Evolutionary conservation across 30 jellyfish, hydroid and myxozoan species (phyloP).

Genomic region (Hydractinia symbiolongicarpus): DNA sequence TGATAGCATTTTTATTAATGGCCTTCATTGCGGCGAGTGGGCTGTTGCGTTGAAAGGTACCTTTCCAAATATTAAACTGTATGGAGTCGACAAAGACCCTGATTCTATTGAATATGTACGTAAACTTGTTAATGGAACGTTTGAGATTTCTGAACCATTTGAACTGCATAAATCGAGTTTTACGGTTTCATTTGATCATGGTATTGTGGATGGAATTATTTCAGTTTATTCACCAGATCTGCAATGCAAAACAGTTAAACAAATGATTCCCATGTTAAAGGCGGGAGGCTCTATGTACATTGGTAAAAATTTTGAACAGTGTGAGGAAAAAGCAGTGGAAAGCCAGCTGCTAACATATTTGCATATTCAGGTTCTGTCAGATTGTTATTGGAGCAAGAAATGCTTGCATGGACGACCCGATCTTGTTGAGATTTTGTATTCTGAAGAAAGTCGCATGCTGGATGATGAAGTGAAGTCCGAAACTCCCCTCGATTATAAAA

Average conservation of each 20-base stretch:
- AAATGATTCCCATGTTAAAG: conserved; percentile 78
- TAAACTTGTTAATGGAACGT: conserved; percentile 59
- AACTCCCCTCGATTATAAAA: conserved; percentile 22
- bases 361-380: conserved; percentile 32
- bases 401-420: conserved; percentile 75
- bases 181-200: conserved; percentile 76
- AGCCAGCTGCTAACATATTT: conserved; percentile 11
- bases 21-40: conserved; percentile 92
- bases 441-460: conserved; percentile 36
- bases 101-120: conserved; percentile 64
- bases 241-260: conserved; percentile 66
- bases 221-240: conserved; percentile 29
- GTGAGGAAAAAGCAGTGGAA: conserved; percentile 40
- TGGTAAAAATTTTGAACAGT: conserved; percentile 63
- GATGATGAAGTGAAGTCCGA: conserved; percentile 3
- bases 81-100: conserved; percentile 64
- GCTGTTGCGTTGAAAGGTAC: conserved; percentile 47
- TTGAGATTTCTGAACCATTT: conserved; percentile 54
- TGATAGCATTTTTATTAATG: conserved; percentile 72
- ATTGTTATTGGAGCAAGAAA: conserved; percentile 71
- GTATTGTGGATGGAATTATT: conserved; percentile 50
- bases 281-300: conserved; percentile 96
- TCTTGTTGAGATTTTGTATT: conserved; percentile 65
- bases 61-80: conserved; percentile 45
- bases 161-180: conserved; percentile 46